Base-by-base conservation (phyloP, 1,140 invertebrate genomes). In the Drosophila malerkotliana region DNA sequence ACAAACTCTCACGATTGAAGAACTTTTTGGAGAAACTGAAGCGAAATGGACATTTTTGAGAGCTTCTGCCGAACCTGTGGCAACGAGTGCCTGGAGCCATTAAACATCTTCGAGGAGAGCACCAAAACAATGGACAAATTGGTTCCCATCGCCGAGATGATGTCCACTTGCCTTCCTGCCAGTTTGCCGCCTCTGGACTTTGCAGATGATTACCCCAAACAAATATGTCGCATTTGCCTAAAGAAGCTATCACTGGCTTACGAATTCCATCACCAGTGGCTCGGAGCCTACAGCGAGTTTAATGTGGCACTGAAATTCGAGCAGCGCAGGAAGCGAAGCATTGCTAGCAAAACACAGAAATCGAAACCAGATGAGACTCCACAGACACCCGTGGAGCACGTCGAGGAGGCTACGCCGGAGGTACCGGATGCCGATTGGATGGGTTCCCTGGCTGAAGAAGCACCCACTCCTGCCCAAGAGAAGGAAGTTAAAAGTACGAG, bases 61-160 rank as follows among this genome's bases (percentile, higher is more conserved):
- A 87, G 85, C 61, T 74, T 79, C n/a, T 90, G 87, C 41, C 72
- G 87, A 28, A 82, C 81, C 6, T 90, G 87, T 56, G 81, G 87
- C 39, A 90, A 72, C 24, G 82, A 90, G 15, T 73, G 85, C 49
- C 2, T 66, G n/a, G 73, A 90, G 3, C 53, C 79, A 1, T 1
- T 75, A 5, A 60, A 68, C 9, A 87, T 90, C 54, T 73, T 72
- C n/a, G 39, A 52, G 0, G 58, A 63, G 3, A 60, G 28, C 14
- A 45, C 32, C 6, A 14, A 37, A 48, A 26, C 4, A 30, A 57
- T 14, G 32, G 62, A 72, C 1, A 76, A 52, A 10, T 64, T 37
- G 21, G 41, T 88, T 4, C 18, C 48, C 1, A 41, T 85, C 2
- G 26, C 47, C 6, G 64, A 82, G 1, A 39, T 83, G 47, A n/a